phyloP scores from a whole-genome alignment of 37 sponge, comb jelly and placozoan genomes.

The Ianthella basta region DNA sequence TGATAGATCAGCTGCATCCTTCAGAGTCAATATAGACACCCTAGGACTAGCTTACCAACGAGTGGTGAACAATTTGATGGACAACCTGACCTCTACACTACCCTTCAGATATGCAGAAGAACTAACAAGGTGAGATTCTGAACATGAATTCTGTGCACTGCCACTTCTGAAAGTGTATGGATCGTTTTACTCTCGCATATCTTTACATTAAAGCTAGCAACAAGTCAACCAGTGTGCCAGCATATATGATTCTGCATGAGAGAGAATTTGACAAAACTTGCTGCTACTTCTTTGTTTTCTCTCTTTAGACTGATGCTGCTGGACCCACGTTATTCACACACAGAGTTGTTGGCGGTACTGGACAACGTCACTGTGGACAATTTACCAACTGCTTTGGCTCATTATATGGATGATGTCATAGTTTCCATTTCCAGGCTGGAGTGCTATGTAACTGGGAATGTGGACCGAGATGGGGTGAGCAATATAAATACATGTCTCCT shows the following conservation, averaged over 20 bases:
- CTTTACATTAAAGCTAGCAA: too few relatives aligned
- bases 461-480: conserved; percentile 28
- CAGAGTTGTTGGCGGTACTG: conserved; percentile 30
- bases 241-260: too few relatives aligned
- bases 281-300: too few relatives aligned
- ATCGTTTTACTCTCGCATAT: too few relatives aligned
- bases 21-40: too few relatives aligned
- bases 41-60: neutral
- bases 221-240: too few relatives aligned
- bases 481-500: too few relatives aligned
- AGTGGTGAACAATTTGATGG: neutral
- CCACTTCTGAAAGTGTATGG: too few relatives aligned
- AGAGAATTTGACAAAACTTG: too few relatives aligned
- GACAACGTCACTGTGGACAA: neutral
- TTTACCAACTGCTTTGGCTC: neutral
- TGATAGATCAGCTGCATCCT: too few relatives aligned
- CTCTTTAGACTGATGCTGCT: conserved; percentile 53
- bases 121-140: neutral
- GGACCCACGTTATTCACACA: conserved; percentile 51
- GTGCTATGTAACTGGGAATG: conserved; percentile 68
- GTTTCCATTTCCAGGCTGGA: conserved; percentile 19
- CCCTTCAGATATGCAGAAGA: conserved; percentile 57
- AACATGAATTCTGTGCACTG: too few relatives aligned
- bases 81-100: conserved; percentile 43
- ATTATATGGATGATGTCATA: neutral